Base-by-base conservation (phyloP, 2,113 vertebrate species). In the Nesoenas mayeri region DNA sequence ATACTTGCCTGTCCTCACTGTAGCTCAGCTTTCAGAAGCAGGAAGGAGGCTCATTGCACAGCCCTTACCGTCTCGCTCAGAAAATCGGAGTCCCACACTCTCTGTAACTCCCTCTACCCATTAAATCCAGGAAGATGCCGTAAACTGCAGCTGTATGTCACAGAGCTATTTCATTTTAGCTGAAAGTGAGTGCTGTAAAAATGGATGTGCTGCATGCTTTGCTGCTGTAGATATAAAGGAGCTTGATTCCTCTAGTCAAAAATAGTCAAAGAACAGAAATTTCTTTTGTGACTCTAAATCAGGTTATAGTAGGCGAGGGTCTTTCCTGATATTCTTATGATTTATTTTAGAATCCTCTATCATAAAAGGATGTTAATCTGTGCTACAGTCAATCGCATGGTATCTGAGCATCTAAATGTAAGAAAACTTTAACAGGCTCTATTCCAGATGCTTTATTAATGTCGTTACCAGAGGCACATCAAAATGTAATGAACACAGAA, bases 391-490 rank as follows among this genome's bases (percentile, higher is more conserved):
- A 62, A 25, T 91, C 44, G 15, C 42, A 15, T 61, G 72, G 60
- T 84, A 91, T 92, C 93, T 79, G 73, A 79, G 21, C 57, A 92
- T 87, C 73, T 89, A 79, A 90, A 92, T 57, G 48, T 92, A 92
- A 92, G 79, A 79, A 95, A 90, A 85, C 69, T 82, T 83, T 78
- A 93, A 65, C 9, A 72, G 53, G 57, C 53, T 93, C 38, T 70
- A 28, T 89, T 89, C 87, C 92, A 94, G 85, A 25, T 22, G 50
- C 57, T 94, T 96, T 90, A 94, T 92, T 96, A 93, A 84, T 94
- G 86, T 54, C 50, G 50, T 85, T 96, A 92, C 78, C 50, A 88
- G 62, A 79, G 64, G 42, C 89, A 79, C 71, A 94, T 91, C 72
- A 74, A 88, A 95, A 91, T 75, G 72, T 86, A 95, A 91, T 88